phyloP scores from a whole-genome alignment of 2,113 vertebrate species.

The Syngnathus scovelli region DNA sequence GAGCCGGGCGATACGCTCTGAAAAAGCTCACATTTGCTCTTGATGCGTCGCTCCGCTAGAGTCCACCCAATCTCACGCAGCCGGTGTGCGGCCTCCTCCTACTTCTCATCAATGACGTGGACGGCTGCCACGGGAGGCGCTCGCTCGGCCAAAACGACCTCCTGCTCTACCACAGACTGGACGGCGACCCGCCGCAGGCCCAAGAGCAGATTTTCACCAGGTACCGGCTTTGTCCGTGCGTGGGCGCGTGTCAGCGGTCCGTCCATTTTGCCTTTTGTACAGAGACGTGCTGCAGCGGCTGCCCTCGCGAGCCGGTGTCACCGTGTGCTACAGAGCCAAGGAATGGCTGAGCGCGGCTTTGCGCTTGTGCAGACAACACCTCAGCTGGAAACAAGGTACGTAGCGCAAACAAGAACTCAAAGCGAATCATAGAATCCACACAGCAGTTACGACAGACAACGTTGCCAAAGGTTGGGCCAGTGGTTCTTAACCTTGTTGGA shows the following conservation, averaged over 20 bases:
- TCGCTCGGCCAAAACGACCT: constrained; percentile 33
- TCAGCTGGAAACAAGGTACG: constrained; percentile 82
- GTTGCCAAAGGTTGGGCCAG: no score
- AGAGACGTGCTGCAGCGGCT: constrained; percentile 76
- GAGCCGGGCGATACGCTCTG: not conserved
- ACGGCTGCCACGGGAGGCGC: constrained; percentile 19
- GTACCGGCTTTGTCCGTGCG: constrained; percentile 69
- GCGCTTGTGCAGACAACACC: constrained; percentile 58
- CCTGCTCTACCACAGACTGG: constrained; percentile 74
- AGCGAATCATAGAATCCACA: not conserved
- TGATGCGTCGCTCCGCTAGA: not conserved
- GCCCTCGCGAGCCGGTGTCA: constrained; percentile 59
- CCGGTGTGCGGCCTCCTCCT: constrained; percentile 78
- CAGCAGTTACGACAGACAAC: no score
- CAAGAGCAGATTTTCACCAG: constrained; percentile 65
- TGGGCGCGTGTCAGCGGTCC: not conserved
- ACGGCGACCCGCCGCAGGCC: constrained; percentile 59
- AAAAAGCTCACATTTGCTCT: not conserved
- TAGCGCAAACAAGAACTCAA: constrained; percentile 13
- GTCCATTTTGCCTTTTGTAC: constrained; percentile 1
- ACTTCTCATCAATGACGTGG: constrained; percentile 63
- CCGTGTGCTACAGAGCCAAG: constrained; percentile 88
- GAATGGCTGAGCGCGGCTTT: constrained; percentile 79
- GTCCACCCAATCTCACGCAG: constrained; percentile 64
- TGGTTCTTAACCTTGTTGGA: no score